phyloP scores from a whole-genome alignment of 2,113 vertebrate species.

The Cinclus cinclus region DNA sequence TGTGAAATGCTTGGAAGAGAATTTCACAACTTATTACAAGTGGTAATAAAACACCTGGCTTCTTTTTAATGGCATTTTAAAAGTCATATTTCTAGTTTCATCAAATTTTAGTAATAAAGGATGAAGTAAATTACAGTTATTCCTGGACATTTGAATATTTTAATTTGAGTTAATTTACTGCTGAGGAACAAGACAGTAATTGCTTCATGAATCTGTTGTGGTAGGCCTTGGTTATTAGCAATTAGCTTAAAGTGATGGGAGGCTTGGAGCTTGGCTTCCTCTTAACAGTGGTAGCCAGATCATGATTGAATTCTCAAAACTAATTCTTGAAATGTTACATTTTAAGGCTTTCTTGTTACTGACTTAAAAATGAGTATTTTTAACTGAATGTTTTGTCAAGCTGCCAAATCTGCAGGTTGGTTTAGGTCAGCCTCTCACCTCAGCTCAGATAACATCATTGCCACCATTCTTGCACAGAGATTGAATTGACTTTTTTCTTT shows the following conservation, averaged over 20 bases:
- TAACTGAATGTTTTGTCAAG: background rate
- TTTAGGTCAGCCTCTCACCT: background rate
- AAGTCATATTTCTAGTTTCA: background rate
- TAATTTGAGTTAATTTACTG: background rate
- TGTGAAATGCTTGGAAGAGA: background rate
- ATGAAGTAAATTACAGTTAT: background rate
- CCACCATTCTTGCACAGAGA: background rate
- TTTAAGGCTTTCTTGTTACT: background rate
- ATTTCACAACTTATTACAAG: background rate
- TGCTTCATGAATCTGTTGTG: background rate
- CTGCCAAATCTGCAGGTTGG: background rate
- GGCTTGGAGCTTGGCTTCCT: background rate
- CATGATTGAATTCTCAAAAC: background rate
- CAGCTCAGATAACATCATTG: background rate
- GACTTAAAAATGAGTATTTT: background rate
- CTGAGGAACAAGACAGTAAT: background rate
- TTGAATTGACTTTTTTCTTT: background rate
- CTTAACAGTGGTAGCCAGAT: background rate
- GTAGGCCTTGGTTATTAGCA: background rate
- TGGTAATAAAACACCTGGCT: background rate
- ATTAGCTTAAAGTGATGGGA: background rate
- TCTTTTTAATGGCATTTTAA: background rate
- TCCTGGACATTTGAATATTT: background rate
- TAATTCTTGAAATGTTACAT: background rate
- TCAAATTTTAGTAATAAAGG: background rate